Evolutionary conservation across 2,113 vertebrate genomes (phyloP), one percentile per base, ranked within the genome.

Genomic region (Otocyon megalotis): DNA sequence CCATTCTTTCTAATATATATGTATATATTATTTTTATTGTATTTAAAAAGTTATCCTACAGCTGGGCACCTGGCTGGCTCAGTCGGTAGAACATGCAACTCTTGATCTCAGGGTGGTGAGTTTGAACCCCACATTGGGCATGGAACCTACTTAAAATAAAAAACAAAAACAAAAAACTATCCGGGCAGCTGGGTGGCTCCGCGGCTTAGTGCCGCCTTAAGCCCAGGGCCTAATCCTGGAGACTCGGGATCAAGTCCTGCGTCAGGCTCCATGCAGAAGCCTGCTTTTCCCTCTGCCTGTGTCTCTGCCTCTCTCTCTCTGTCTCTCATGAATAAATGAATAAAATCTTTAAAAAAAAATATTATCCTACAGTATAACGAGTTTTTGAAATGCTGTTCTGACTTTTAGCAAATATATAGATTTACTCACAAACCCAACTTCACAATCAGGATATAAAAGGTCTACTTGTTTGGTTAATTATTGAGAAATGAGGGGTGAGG

Each of bases 391-490:
- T 82, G 60, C 24, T 88, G 43, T 82, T 82, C 24, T 82, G 32
- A 88, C 62, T 72, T 58, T 72, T 72, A 94, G 48, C 37, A 88
- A 94, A 81, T 62, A 88, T 53, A 32, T 48, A 88, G 37, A 50
- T n/a, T 60, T 13, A 37, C 43, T 60, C 13, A 37, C 43, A 77
- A 56, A 54, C 17, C 43, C n/a, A 86, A 54, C 1, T 13, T 60
- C 54, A 88, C 35, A 65, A 67, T 54, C 48, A 82, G 24, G 37
- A 53, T 54, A 77, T 17, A 77, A 35, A 76, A 85, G 22, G 24
- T 80, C 43, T 93, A 65, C 62, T 82, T 94, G 3, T 72, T 71
- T 16, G 37, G n/a, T 88, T 65, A 93, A 37, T 77, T 32, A 65
- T 48, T 65, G n/a, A 72, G 30, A 82, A 35, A 63, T 0, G n/a